Base-by-base conservation (phyloP, 2,888 invertebrate genomes). In the Periphyllus acericola region DNA sequence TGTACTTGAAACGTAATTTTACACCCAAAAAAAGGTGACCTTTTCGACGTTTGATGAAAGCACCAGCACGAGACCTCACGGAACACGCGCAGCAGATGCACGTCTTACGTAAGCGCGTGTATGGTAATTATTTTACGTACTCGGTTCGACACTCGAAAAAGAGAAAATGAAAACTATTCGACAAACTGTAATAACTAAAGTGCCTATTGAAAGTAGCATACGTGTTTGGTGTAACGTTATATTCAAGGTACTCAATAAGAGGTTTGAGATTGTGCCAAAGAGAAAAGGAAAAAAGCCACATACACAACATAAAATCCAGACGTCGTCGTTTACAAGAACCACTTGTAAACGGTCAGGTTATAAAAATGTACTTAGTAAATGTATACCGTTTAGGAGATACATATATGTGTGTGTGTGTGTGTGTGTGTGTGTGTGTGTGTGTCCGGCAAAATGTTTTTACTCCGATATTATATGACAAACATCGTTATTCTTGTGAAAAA, bases 311-410 rank as follows among this genome's bases (percentile, higher is more conserved):
- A 84, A 76, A 84, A 68, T 46, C 40, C 76, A 84, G 76, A 84
- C 46, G 32, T 84, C 46, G 32, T 84, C 76, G 66, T 84, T 84
- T 76, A 84, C 46, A 76, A 32, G 32, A 66, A 84, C 84, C 76
- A 84, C 84, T 84, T 84, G 84, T 76, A 34, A 34, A 68, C 66
- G 68, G 25, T 32, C 17, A 17, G 14, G 76, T 84, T 76, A 76
- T 46, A 68, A 83, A 74, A 83, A 66, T 76, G 34, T 83, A 66
- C 83, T 29, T 40, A 32, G 32, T 66, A 29, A 75, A 66, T 34
- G 46, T 46, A 60, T 29, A 68, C 46, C 84, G 46, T 76, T 66
- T n/a, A 25, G 9, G 32, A 76, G 60, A 74, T 29, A 79, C 3
- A 3, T 55, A 21, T 55, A 21, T 55, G 19, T 46, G 9, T 9